These are phyloP conservation scores for Oligia latruncula DNA, from an alignment of 2,888 invertebrate species.

Conservation along the genomic window DNA sequence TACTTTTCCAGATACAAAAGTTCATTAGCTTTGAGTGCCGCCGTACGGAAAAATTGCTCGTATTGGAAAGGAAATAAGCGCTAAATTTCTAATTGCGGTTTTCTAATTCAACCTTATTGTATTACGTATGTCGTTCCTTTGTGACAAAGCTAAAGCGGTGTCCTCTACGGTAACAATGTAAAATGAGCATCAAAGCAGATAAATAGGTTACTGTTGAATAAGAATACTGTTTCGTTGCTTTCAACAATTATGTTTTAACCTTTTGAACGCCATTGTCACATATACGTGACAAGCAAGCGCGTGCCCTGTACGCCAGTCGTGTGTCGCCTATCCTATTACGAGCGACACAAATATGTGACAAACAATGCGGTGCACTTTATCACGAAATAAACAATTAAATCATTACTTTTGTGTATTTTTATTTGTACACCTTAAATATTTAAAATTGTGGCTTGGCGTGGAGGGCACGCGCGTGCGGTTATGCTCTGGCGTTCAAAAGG, in stretches of 20 bases:
- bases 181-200: conserved; percentile 37
- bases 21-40: not conserved
- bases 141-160: conserved; percentile 1
- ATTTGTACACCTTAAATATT: too few relatives aligned
- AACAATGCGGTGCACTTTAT: too few relatives aligned
- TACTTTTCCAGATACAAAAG: not conserved
- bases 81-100: conserved; percentile 15
- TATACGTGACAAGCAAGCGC: too few relatives aligned
- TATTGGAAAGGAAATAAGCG: conserved; percentile 23
- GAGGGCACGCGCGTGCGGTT: too few relatives aligned
- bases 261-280: too few relatives aligned
- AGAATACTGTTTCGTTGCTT: not conserved
- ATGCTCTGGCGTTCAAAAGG: too few relatives aligned
- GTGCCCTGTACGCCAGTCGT: too few relatives aligned
- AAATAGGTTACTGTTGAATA: not conserved
- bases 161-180: conserved; percentile 19
- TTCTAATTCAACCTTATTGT: conserved; percentile 29
- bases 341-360: too few relatives aligned
- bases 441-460: too few relatives aligned
- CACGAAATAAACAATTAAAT: too few relatives aligned
- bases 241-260: not conserved
- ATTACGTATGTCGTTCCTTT: conserved; percentile 43
- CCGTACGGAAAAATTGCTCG: not conserved
- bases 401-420: too few relatives aligned
- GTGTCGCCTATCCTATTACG: too few relatives aligned